Evolutionary conservation across 1,140 invertebrate species (phyloP), one percentile per base, ranked within the genome.

Genomic region (Helicoverpa zea): DNA sequence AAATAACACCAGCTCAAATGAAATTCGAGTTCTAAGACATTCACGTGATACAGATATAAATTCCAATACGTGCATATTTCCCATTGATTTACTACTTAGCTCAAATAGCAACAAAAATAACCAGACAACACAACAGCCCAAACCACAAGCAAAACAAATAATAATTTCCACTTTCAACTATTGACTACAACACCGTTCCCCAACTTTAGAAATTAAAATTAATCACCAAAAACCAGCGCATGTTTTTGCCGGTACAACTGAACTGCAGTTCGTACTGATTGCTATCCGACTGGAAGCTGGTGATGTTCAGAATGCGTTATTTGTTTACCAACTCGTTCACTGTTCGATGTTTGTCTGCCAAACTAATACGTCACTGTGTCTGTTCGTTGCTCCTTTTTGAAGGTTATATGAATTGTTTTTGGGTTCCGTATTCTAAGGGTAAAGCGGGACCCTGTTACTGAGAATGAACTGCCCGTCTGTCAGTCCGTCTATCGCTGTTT

Each of bases 131-230:
- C 23, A 23, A 23, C 2, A 23, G 23, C 23, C 2, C 23, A 47
- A 66, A 47, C n/a, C 35, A 9, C 14, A 11, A 43, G 10, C 16
- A 66, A 66, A 54, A 54, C 43, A 52, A 51, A 2, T 5, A 52
- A 52, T 10, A 29, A 70, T 52, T 51, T 14, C 18, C 29, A 29
- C 49, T 29, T 47, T 70, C 18, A 54, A 29, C 49, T 70, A 70
- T 70, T 47, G 47, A 43, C 13, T 52, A 23, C 43, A 29, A 51
- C 43, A 49, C 23, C 58, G 51, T 61, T 68, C 81, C 83, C 85
- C 84, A 91, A 91, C 89, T 89, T 89, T 86, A 80, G 90, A 87
- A 91, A 89, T 89, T 88, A 89, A 91, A 90, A 91, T 89, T 91
- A 91, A 91, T 91, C 88, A 84, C 84, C 81, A 74, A 81, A 90